These are phyloP conservation scores for Epistrophella euchroma DNA, from an alignment of 2,888 invertebrate species.

Conservation along the genomic window DNA sequence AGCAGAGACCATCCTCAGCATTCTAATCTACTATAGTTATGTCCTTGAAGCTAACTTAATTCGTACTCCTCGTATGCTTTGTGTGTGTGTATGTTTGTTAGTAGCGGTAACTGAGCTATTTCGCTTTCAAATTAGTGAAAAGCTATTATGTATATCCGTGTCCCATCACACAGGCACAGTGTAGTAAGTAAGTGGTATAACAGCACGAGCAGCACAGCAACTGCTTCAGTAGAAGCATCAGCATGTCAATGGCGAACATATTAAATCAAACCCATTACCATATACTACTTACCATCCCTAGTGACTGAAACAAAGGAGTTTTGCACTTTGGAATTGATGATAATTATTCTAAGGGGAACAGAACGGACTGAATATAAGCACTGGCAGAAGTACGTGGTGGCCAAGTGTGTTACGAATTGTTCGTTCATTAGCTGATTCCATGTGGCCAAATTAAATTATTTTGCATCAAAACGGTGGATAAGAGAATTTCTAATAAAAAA, in stretches of 20 bases:
- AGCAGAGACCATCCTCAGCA: background rate
- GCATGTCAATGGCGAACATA: constrained; percentile 30
- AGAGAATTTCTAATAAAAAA: constrained; percentile 17
- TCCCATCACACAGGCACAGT: background rate
- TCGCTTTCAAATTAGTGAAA: constrained; percentile 50
- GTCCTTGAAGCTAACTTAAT: constrained; percentile 46
- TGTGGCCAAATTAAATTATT: constrained; percentile 36
- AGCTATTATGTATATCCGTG: constrained; percentile 28
- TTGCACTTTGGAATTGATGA: constrained; percentile 43
- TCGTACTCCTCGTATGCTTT: constrained; percentile 1
- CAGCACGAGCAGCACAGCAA: background rate
- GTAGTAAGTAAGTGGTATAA: background rate
- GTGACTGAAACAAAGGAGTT: constrained; percentile 37
- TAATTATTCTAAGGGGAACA: constrained; percentile 45
- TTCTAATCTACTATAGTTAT: constrained; percentile 41
- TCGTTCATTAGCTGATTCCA: constrained; percentile 45
- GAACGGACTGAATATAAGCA: background rate
- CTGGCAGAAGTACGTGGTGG: constrained; percentile 14
- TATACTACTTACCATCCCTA: constrained; percentile 22
- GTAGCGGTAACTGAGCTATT: constrained; percentile 22
- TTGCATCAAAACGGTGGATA: background rate
- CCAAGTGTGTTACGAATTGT: constrained; percentile 39
- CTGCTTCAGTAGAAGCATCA: constrained; percentile 1
- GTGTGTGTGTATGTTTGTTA: background rate
- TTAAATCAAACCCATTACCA: constrained; percentile 54